Conservation (phyloP, 2,797 vertebrate genomes). For the Xyrichtys novacula region DNA sequence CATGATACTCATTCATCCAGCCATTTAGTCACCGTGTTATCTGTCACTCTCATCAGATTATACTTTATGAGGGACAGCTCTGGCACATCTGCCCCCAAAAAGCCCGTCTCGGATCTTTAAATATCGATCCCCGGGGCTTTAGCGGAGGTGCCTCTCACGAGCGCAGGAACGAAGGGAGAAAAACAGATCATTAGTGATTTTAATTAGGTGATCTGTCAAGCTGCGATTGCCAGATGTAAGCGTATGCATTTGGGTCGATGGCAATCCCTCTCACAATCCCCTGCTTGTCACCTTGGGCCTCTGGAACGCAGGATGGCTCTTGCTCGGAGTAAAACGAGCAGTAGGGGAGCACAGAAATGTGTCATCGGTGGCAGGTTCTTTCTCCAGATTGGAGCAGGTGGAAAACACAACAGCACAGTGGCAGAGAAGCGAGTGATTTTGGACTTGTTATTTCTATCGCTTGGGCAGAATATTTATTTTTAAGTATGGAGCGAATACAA, state of each 20-base stretch:
- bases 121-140: constrained; percentile 82
- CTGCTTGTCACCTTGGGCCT: constrained; percentile 80
- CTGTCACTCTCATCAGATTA: constrained; percentile 79
- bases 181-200: constrained; percentile 88
- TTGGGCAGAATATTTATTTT: constrained; percentile 4
- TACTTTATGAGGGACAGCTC: constrained; percentile 78
- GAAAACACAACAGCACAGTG: constrained; percentile 17
- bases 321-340: constrained; percentile 62
- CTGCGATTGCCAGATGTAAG: constrained; percentile 84
- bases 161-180: constrained; percentile 72
- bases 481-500: constrained; percentile 29
- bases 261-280: constrained; percentile 79
- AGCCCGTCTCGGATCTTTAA: constrained; percentile 82
- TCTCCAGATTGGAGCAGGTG: constrained; percentile 41
- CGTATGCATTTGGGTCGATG: constrained; percentile 82
- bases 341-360: constrained; percentile 69
- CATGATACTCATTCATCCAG: constrained; percentile 57
- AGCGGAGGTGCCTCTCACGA: constrained; percentile 80
- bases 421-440: constrained; percentile 1
- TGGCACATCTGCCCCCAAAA: constrained; percentile 76
- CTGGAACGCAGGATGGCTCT: constrained; percentile 60
- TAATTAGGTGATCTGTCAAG: constrained; percentile 88
- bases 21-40: constrained; percentile 70
- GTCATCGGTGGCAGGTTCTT: constrained; percentile 62
- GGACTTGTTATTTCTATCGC: constrained; percentile 23